Evolutionary conservation across 1,140 invertebrate species (phyloP), one percentile per base, ranked within the genome.

Genomic region (Magallana angulata): DNA sequence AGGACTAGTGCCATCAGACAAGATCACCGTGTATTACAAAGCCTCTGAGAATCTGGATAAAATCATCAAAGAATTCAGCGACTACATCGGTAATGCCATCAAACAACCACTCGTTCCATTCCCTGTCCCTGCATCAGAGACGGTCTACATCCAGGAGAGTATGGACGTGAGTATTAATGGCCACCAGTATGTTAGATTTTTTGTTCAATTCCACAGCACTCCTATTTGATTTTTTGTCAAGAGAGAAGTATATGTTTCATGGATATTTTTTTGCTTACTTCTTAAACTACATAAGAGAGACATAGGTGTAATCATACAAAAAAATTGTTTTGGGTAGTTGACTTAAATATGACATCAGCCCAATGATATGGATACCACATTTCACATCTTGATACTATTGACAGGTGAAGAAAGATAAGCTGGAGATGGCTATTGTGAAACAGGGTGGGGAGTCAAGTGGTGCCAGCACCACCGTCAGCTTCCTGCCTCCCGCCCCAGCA

Each of bases 1-100:
- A 1, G 97, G 98, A 92, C 95, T 99, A 14, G 97, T 98, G 24
- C 98, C 98, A 0, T 97, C 98, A 11, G 98, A 99, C 95, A 96
- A 97, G 87, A 98, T 99, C 36, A 96, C 96, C 59, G 97, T 98
- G 60, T 98, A 97, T 93, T 98, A 98, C 93, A 94, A 96, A 57
- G 96, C 93, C 24, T 85, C 90, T 9, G 76, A 86, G 71, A 91
- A 92, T 18, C 90, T 95, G 11, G 86, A 60, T 2, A 88, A 90
- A 7, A 91, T 95, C 82, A 91, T 94, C 48, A 64, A 87, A 12
- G 86, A 94, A 56, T 94, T 92, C 89, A 88, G 86, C 4, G 93
- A 94, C 1, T 94, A 93, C 88, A 94, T 95, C 58, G 89, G 85
- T 48, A 88, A 92, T 36, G 96, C 97, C 1, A 97, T 98, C 7